Evolutionary conservation across 2,888 invertebrate species (phyloP).

Genomic region (Platynereis dumerilii): DNA sequence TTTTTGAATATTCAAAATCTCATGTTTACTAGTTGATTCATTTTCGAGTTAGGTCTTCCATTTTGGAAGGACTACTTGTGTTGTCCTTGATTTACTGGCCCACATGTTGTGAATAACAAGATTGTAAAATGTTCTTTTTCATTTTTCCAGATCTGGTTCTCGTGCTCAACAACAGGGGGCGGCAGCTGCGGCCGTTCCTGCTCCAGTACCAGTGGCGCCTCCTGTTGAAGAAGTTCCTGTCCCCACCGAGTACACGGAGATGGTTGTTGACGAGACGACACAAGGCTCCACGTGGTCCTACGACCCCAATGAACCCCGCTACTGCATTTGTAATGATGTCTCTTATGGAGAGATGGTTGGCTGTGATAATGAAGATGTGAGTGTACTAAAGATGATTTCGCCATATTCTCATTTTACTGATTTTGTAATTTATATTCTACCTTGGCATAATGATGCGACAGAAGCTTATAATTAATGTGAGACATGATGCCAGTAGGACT

Average conservation of each 20-base stretch:
- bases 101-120: not conserved
- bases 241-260: slow-evolving; percentile 43
- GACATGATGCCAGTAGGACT: too few species aligned
- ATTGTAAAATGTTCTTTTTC: not conserved
- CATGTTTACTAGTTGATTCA: too few species aligned
- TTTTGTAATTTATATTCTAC: too few species aligned
- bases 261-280: slow-evolving; percentile 50
- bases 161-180: slow-evolving; percentile 16
- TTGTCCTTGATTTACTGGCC: too few species aligned
- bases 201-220: not conserved
- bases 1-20: too few species aligned
- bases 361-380: slow-evolving; percentile 95
- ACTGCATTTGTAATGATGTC: slow-evolving; percentile 96
- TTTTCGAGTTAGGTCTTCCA: too few species aligned
- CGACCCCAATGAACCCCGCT: slow-evolving; percentile 94
- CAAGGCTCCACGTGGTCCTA: slow-evolving; percentile 79
- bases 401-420: too few species aligned
- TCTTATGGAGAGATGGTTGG: slow-evolving; percentile 99
- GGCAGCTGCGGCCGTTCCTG: slow-evolving; percentile 62
- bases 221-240: slow-evolving; percentile 17
- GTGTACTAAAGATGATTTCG: too few species aligned
- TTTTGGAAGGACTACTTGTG: too few species aligned
- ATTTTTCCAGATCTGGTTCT: slow-evolving; percentile 3
- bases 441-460: too few species aligned
- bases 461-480: too few species aligned